Evolutionary conservation across 2,797 vertebrate genomes (phyloP).

Genomic region (Florisuga fusca): DNA sequence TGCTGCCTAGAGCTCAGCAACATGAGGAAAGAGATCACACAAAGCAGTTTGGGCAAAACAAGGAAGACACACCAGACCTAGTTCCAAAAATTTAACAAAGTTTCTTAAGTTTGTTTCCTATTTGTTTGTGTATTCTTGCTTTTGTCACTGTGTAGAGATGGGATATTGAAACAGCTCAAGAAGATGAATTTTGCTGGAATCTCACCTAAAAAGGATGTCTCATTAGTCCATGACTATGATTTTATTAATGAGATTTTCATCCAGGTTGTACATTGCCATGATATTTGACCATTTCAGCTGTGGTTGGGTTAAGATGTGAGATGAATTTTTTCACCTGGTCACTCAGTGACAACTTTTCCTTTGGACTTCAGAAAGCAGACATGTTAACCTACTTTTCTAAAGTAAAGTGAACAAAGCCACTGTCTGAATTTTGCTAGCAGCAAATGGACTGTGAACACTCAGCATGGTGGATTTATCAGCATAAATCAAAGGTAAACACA

Average conservation of each 20-base stretch:
- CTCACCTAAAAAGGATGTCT: rapidly evolving
- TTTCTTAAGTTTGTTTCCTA: not conserved
- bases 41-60: not conserved
- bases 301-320: not conserved
- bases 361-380: not conserved
- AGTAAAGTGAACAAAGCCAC: not conserved
- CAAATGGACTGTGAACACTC: not conserved
- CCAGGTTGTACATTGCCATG: not conserved
- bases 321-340: not conserved
- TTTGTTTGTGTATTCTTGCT: not conserved
- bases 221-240: not conserved
- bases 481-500: not conserved
- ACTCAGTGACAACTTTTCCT: not conserved
- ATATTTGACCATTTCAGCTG: not conserved
- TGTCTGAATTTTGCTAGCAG: not conserved
- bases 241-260: not conserved
- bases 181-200: not conserved
- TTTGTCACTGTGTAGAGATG: not conserved
- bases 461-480: not conserved
- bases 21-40: not conserved
- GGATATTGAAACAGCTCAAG: not conserved
- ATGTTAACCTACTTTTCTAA: not conserved
- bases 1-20: not conserved
- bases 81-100: not conserved
- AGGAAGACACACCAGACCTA: not conserved